phyloP scores from a whole-genome alignment of 2,888 invertebrate genomes.

The Dicycla oo region DNA sequence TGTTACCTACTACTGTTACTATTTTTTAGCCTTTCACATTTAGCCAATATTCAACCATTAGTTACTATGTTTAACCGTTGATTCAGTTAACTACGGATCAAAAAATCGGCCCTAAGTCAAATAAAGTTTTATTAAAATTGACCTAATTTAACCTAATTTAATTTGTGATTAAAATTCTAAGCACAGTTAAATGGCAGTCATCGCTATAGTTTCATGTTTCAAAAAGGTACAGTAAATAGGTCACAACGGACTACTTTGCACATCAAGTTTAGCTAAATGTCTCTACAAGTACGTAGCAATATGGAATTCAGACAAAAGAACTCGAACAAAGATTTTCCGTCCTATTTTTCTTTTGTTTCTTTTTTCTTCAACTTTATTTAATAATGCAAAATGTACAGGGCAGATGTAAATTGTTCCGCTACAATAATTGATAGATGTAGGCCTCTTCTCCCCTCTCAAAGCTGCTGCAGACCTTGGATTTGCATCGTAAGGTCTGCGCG shows the following conservation, averaged over 20 bases:
- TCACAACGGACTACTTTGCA: constrained; percentile 61
- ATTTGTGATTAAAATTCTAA: constrained; percentile 32
- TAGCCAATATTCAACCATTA: no score
- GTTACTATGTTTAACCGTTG: no score
- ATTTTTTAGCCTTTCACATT: no score
- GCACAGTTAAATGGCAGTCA: constrained; percentile 23
- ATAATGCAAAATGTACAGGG: constrained; percentile 35
- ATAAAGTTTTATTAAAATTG: constrained; percentile 5
- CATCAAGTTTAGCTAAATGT: constrained; percentile 60
- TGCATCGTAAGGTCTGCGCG: constrained; percentile 61
- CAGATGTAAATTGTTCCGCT: constrained; percentile 42
- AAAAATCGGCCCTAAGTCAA: background rate
- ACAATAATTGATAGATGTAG: constrained; percentile 46
- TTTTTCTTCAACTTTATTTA: constrained; percentile 42
- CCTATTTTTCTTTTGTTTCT: constrained; percentile 59
- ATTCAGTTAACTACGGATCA: no score
- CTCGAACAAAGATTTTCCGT: constrained; percentile 59
- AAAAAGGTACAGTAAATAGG: constrained; percentile 52
- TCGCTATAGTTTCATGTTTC: constrained; percentile 32
- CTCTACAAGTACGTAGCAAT: constrained; percentile 46
- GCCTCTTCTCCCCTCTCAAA: constrained; percentile 19
- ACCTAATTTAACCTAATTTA: background rate
- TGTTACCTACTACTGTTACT: no score
- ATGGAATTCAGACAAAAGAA: constrained; percentile 56
- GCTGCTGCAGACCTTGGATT: constrained; percentile 53